Evolutionary conservation across 1,140 invertebrate genomes (phyloP).

Genomic region (Lepidurus couesii): DNA sequence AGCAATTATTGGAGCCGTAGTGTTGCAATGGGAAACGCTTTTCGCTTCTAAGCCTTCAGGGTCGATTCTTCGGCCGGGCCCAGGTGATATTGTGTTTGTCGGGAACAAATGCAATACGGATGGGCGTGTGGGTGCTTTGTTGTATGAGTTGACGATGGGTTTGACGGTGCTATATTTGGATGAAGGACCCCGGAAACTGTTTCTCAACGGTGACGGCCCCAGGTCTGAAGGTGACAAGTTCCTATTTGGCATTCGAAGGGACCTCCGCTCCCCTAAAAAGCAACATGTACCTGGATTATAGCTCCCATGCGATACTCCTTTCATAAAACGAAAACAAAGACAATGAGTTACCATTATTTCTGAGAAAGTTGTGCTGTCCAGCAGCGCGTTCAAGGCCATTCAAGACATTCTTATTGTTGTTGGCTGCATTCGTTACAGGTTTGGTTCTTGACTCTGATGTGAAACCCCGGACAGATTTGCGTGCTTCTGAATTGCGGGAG

Average conservation of each 20-base stretch:
- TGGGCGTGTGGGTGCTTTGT: background rate
- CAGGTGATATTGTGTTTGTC: background rate
- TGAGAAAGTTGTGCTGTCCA: background rate
- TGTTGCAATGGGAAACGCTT: background rate
- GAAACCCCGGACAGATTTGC: background rate
- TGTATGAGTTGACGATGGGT: background rate
- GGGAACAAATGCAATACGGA: slow-evolving; percentile 8
- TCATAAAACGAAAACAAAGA: background rate
- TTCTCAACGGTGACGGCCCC: background rate
- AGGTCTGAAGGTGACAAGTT: slow-evolving; percentile 4
- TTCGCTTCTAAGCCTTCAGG: slow-evolving; percentile 4
- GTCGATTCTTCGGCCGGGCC: slow-evolving; percentile 7
- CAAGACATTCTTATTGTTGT: slow-evolving; percentile 16
- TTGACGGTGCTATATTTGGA: slow-evolving; percentile 15
- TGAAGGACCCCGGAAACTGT: background rate
- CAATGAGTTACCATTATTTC: background rate
- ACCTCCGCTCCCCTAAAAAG: background rate
- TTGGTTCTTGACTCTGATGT: background rate
- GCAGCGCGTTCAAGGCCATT: background rate
- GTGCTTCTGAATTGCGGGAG: slow-evolving; percentile 25
- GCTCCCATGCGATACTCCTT: background rate
- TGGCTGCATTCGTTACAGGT: background rate
- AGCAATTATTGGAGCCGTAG: background rate
- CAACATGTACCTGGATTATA: background rate
- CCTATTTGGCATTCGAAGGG: slow-evolving; percentile 12